A percentile compares a stretch with the other conserved stretches of the same genome.
Evolutionary conservation across 2,113 vertebrate species (phyloP).

Genomic region (Toxotes jaculatrix): DNA sequence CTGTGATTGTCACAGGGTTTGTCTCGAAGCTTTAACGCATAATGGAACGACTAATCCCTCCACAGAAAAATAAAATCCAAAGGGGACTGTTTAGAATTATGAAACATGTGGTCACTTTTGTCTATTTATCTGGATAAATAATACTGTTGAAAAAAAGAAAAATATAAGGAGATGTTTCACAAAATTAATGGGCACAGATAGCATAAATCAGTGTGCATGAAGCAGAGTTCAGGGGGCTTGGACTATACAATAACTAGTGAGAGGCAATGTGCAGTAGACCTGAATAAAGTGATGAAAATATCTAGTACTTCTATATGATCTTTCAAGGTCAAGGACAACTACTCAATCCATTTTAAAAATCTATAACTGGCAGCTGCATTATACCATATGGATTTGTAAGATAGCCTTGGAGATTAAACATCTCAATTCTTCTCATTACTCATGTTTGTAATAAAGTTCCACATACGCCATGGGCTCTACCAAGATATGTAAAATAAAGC

Average conservation of each 20-base stretch:
- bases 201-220: not conserved
- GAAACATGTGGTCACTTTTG: constrained; percentile 32
- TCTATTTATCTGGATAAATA: not conserved
- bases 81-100: constrained; percentile 34
- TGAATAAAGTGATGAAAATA: not conserved
- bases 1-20: constrained; percentile 46
- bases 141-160: not conserved
- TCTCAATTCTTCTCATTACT: not conserved
- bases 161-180: not conserved
- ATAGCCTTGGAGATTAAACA: not conserved
- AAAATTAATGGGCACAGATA: not conserved
- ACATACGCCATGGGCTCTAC: not conserved
- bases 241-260: not conserved
- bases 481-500: constrained; percentile 3
- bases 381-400: not conserved
- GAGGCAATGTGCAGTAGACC: not conserved
- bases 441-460: not conserved
- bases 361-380: constrained; percentile 5
- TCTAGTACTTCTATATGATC: not conserved
- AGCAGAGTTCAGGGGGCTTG: not conserved
- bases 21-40: constrained; percentile 36
- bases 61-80: constrained; percentile 16
- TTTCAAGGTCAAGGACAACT: constrained; percentile 14
- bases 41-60: constrained; percentile 37
- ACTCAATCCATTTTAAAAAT: constrained; percentile 24